Evolutionary conservation across 1,140 invertebrate genomes (phyloP), one percentile per base, ranked within the genome.

Genomic region (Drosophila ohnishii): DNA sequence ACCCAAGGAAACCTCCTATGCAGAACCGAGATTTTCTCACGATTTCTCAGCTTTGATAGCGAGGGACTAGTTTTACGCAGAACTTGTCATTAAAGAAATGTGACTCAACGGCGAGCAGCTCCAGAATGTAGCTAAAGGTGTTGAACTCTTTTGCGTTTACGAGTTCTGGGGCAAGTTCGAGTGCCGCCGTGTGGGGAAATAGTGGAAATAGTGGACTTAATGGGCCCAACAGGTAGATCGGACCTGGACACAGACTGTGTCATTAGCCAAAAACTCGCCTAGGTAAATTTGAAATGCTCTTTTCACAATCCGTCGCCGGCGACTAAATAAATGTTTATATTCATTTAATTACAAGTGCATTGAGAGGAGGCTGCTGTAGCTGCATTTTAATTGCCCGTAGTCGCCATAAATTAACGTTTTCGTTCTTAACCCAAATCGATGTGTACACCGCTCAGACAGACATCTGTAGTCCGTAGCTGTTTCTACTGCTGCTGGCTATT

Each of bases 351-450:
- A 84, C 84, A 80, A 84, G 75, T 78, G 75, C 75, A 77, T 71
- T 78, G 75, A 76, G 79, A 60, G 66, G 51, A 64, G 53, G 75
- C 59, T 51, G 60, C 60, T 62, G 25, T 69, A 67, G 78, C 78
- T 86, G 79, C 75, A 82, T 77, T 87, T 87, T 87, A 87, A 87
- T 87, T 87, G 79, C 79, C 64, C 62, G 32, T 78, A 61, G 77
- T 74, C 59, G 76, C 70, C 63, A 80, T 65, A 66, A 75, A 80
- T 65, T 79, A 73, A 57, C 74, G 74, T 72, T 81, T 78, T 84
- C 65, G 84, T 88, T 87, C 84, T 87, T 87, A 87, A 87, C 84
- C 84, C 84, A 88, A 87, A 87, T 87, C 82, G 66, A 75, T 61
- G 35, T 59, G 42, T 61, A 47, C 56, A 28, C 37, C 40, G 61